Percentiles rank a stretch among this genome's conserved stretches.
Conservation (phyloP, 2,113 vertebrate genomes). For the Ciconia stormi region DNA sequence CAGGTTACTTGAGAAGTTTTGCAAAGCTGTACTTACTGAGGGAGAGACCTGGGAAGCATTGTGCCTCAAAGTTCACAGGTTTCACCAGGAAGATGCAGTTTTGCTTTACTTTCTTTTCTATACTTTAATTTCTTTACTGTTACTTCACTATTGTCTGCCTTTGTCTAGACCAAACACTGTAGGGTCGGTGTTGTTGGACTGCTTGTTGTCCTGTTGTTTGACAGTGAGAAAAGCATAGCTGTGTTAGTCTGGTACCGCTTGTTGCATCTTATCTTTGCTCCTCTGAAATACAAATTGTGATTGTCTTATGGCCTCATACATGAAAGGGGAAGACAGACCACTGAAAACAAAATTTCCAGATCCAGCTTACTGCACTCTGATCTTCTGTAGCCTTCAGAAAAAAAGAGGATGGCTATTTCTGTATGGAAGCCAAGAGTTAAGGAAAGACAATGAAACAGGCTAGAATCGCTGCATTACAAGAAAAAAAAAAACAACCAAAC, state of each 20-base stretch:
- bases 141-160: not conserved
- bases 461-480: not conserved
- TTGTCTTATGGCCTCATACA: not conserved
- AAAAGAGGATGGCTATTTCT: not conserved
- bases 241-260: not conserved
- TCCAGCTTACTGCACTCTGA: not conserved
- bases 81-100: not conserved
- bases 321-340: not conserved
- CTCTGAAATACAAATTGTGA: not conserved
- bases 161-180: not conserved
- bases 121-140: not conserved
- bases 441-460: not conserved
- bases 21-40: not conserved
- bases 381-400: not conserved
- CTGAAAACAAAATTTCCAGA: not conserved
- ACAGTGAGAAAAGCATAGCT: not conserved
- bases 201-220: not conserved
- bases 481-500: not conserved
- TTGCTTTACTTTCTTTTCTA: not conserved
- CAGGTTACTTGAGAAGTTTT: conserved; percentile 7
- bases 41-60: not conserved
- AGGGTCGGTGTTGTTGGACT: not conserved
- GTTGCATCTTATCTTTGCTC: not conserved
- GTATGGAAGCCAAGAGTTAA: not conserved
- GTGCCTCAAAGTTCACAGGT: not conserved